Percentiles rank a stretch among this genome's conserved stretches.
These are phyloP conservation scores for Pseudomyrmex concolor DNA, from an alignment of 1,140 invertebrate genomes.

Conservation along the genomic window DNA sequence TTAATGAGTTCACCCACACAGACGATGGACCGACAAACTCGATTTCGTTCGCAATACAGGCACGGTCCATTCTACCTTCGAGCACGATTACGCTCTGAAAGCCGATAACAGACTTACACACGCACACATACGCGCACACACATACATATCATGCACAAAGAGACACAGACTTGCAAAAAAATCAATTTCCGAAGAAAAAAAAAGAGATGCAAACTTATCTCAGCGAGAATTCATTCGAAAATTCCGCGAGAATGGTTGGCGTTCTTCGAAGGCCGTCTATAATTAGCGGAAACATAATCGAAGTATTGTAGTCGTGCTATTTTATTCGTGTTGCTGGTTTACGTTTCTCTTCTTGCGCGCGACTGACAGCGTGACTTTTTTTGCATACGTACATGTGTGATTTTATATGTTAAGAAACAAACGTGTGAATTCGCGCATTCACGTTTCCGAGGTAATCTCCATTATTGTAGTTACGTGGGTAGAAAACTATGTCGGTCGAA, in stretches of 20 bases:
- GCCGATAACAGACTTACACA: background rate
- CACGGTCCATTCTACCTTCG: constrained; percentile 3
- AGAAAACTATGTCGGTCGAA: constrained; percentile 7
- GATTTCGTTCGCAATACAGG: background rate
- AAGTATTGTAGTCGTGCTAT: background rate
- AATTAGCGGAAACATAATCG: constrained; percentile 36
- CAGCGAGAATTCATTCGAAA: background rate
- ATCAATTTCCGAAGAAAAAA: background rate
- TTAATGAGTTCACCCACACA: constrained; percentile 37
- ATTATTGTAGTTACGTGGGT: constrained; percentile 8
- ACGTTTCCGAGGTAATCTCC: background rate
- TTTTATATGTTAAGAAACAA: background rate
- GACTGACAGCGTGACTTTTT: background rate
- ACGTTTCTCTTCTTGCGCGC: constrained; percentile 5
- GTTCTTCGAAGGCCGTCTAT: constrained; percentile 32
- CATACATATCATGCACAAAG: too few species aligned
- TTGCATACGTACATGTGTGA: background rate
- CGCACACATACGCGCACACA: too few species aligned
- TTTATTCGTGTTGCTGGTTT: constrained; percentile 19
- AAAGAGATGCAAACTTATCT: background rate
- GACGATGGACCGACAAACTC: constrained; percentile 14
- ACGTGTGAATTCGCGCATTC: constrained; percentile 1
- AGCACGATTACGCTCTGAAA: constrained; percentile 5
- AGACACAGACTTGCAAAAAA: background rate
- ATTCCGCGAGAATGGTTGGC: constrained; percentile 9